These are phyloP conservation scores for Phania funesta DNA, from an alignment of 2,888 invertebrate genomes.

Conservation along the genomic window DNA sequence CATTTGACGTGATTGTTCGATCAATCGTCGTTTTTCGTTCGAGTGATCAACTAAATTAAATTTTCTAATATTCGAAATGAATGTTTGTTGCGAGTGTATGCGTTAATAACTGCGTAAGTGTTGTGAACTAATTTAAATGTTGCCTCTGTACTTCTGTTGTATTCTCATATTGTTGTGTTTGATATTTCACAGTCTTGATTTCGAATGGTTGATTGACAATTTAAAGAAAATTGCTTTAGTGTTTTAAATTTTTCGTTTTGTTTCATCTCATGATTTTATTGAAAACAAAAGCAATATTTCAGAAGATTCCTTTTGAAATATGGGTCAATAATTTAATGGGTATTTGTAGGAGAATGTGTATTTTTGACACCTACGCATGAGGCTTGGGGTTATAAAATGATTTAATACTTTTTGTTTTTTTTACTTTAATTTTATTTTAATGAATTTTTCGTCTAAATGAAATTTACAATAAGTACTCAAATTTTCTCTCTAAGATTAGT, in stretches of 20 bases:
- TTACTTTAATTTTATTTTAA: no score
- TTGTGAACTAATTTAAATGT: constrained; percentile 49
- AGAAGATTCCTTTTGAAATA: constrained; percentile 37
- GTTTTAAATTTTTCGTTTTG: constrained; percentile 18
- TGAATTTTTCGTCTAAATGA: no score
- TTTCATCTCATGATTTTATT: constrained; percentile 20
- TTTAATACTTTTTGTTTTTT: no score
- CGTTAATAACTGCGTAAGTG: background rate
- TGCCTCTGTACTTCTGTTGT: constrained; percentile 16
- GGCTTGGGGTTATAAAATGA: no score
- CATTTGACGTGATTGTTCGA: constrained; percentile 45
- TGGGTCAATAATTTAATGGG: constrained; percentile 61
- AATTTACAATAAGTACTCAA: no score
- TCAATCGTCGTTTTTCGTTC: background rate
- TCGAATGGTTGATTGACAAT: constrained; percentile 64
- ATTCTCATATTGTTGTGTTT: constrained; percentile 35
- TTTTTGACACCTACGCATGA: constrained; percentile 9
- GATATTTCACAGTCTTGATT: constrained; percentile 64
- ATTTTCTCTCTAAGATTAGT: no score
- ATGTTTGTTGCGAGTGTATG: background rate
- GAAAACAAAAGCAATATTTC: constrained; percentile 15
- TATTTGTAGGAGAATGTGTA: background rate
- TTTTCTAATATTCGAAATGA: constrained; percentile 9
- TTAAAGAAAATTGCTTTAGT: constrained; percentile 29
- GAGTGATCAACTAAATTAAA: constrained; percentile 28